Evolutionary conservation across 2,797 vertebrate species (phyloP).

Genomic region (Scolopax bukidnonensis): DNA sequence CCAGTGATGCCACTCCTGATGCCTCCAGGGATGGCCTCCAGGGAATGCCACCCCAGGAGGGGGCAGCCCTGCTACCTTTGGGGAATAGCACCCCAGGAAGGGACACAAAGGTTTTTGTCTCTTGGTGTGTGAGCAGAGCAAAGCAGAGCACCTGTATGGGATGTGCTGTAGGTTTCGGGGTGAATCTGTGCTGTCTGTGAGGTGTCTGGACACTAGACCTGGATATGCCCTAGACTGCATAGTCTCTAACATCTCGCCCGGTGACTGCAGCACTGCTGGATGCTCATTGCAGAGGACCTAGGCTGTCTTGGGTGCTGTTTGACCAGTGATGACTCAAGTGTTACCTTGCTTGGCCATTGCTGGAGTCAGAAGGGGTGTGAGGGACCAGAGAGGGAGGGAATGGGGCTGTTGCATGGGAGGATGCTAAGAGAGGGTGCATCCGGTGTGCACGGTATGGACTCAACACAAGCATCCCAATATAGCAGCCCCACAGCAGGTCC

Average conservation of each 20-base stretch:
- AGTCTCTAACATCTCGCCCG: neutral
- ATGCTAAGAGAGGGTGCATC: neutral
- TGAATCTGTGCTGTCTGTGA: neutral
- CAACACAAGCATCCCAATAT: fast-evolving
- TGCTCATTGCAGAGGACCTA: neutral
- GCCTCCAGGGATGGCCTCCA: no score
- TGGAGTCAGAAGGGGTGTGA: neutral
- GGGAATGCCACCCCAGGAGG: neutral
- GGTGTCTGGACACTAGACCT: neutral
- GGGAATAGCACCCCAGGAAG: neutral
- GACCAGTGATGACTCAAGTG: neutral
- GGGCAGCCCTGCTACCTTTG: neutral
- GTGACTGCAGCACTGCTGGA: neutral
- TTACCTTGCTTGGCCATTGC: neutral
- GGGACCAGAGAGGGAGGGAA: neutral
- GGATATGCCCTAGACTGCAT: neutral
- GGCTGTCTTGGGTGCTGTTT: neutral
- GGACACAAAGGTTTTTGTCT: neutral
- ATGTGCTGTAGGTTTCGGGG: neutral
- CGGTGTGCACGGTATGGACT: fast-evolving
- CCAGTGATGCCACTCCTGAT: neutral
- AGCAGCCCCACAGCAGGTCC: neutral
- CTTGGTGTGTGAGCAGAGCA: neutral
- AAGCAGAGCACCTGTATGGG: neutral
- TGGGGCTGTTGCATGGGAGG: neutral